Conservation (phyloP, 2,888 invertebrate species). For the Sinelater perroti region DNA sequence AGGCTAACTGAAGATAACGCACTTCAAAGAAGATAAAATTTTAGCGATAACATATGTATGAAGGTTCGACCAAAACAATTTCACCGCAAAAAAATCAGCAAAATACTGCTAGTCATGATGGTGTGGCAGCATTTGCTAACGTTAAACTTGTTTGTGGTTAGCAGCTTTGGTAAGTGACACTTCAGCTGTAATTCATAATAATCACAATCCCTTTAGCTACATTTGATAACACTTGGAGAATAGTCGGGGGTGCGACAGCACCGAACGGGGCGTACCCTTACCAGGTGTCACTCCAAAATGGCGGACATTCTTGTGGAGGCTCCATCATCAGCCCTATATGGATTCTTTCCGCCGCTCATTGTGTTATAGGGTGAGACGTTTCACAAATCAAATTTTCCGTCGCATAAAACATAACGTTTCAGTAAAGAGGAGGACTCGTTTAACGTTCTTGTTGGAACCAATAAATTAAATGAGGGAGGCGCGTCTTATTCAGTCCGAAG, state of each 20-base stretch:
- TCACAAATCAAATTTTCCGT: neutral
- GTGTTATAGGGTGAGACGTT: slow-evolving; percentile 41
- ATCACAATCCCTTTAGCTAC: slow-evolving; percentile 55
- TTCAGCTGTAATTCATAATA: too few relatives aligned
- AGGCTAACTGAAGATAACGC: too few relatives aligned
- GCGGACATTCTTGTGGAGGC: slow-evolving; percentile 69
- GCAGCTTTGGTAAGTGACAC: neutral
- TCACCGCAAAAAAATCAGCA: too few relatives aligned
- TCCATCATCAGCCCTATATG: slow-evolving; percentile 65
- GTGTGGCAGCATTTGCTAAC: neutral
- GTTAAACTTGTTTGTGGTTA: neutral
- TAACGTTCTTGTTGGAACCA: slow-evolving; percentile 52
- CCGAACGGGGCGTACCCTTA: slow-evolving; percentile 64
- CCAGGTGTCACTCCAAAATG: slow-evolving; percentile 63
- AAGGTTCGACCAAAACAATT: too few relatives aligned
- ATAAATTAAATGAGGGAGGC: slow-evolving; percentile 51
- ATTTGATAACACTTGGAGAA: too few relatives aligned
- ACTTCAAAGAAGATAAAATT: too few relatives aligned
- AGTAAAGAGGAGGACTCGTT: slow-evolving; percentile 35
- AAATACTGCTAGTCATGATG: too few relatives aligned
- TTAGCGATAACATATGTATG: too few relatives aligned
- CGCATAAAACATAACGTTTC: neutral
- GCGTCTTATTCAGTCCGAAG: slow-evolving; percentile 45
- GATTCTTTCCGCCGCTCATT: slow-evolving; percentile 45
- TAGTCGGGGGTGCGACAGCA: slow-evolving; percentile 66